Evolutionary conservation across 2,888 invertebrate species (phyloP).

Genomic region (Chalcosyrphus nemorum): DNA sequence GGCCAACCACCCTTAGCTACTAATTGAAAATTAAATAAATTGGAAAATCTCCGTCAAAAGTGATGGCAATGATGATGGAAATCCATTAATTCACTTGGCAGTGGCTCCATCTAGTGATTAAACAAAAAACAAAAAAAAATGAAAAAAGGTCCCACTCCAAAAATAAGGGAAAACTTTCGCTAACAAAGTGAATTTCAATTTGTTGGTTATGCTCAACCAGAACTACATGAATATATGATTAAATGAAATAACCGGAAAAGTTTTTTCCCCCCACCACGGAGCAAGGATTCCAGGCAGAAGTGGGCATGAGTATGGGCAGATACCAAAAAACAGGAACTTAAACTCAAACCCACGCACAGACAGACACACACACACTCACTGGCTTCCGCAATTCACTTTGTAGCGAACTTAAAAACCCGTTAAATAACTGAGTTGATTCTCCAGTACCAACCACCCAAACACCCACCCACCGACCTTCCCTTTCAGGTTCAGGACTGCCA

Average conservation of each 20-base stretch:
- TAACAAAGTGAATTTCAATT: slow-evolving; percentile 59
- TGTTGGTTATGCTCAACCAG: slow-evolving; percentile 39
- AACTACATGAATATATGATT: slow-evolving; percentile 65
- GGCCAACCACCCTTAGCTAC: background rate
- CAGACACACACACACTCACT: background rate
- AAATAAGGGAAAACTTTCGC: background rate
- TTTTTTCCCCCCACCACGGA: slow-evolving; percentile 32
- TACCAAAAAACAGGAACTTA: background rate
- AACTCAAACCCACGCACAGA: background rate
- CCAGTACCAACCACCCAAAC: background rate
- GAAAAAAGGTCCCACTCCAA: background rate
- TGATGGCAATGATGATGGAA: slow-evolving; percentile 39
- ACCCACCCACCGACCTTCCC: background rate
- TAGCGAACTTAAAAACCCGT: slow-evolving; percentile 67
- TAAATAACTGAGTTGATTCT: slow-evolving; percentile 57
- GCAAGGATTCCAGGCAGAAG: background rate
- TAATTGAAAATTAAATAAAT: slow-evolving; percentile 52
- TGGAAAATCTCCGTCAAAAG: slow-evolving; percentile 42
- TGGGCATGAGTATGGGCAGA: background rate
- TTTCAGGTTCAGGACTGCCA: slow-evolving; percentile 34
- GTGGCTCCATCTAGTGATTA: slow-evolving; percentile 21
- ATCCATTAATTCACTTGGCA: slow-evolving; percentile 53
- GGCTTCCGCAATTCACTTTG: slow-evolving; percentile 49
- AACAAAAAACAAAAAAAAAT: background rate
- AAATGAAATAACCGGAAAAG: slow-evolving; percentile 64